Evolutionary conservation across 2,797 vertebrate genomes (phyloP), one percentile per base, ranked within the genome.

Genomic region (Xenopus petersii): DNA sequence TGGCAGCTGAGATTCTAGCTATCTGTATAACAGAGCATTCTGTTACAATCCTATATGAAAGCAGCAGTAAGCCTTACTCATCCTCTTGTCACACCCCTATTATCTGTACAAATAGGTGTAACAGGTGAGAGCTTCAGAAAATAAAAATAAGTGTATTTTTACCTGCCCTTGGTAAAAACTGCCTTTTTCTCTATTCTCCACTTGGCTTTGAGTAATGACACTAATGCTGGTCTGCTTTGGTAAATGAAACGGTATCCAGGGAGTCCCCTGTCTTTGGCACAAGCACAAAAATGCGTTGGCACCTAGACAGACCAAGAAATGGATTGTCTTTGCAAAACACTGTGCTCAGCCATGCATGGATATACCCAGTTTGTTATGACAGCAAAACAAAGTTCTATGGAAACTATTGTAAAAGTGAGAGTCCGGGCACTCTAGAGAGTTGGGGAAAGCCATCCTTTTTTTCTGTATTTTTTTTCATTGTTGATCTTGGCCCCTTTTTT

Each of bases 371-470:
- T 86, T 95, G 95, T 95, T 95, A 86, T 95, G 94, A 94, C 91
- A 87, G 89, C 93, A 96, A 93, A 93, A 92, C 89, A 89, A 91
- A 49, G 84, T 86, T 92, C 95, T 94, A 95, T 94, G 92, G 95
- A 87, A 95, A 98, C 95, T 90, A 89, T 92, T 94, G 94, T 95
- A 93, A 92, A 90, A 88, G 84, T 82, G 83, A 83, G 91, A 89
- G 91, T 83, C 74, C 78, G 85, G 86, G 91, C 90, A 91, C 89
- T 88, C 89, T 87, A 90, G 92, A 91, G 92, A 90, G 89, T 84
- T 86, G 90, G 93, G 94, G 93, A 94, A 95, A 95, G 93, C 94
- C 94, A 21, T 92, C 86, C 90, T 89, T 94, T 93, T 95, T 94
- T 95, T 91, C 8, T n/a, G 3, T n/a, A 2, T 55, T 7, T 55